Percentiles rank a stretch among this genome's conserved stretches.
Conservation (phyloP, 2,113 vertebrate species). For the Oncorhynchus mykiss region DNA sequence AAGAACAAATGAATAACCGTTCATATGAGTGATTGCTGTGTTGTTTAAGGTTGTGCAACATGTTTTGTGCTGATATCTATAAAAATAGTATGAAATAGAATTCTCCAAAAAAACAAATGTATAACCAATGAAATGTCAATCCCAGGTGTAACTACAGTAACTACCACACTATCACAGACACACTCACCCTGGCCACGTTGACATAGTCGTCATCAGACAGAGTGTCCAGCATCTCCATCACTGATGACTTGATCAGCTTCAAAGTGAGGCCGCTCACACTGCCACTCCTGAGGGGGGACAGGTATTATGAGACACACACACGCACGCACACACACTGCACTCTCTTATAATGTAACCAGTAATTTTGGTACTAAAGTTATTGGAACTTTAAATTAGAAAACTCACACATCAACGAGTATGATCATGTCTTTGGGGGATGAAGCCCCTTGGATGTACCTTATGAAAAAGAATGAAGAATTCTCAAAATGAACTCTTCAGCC, state of each 20-base stretch:
- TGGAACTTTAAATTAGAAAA: conserved; percentile 34
- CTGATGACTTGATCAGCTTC: conserved; percentile 97
- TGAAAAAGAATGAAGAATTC: conserved; percentile 3
- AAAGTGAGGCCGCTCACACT: conserved; percentile 96
- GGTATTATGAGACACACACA: not conserved
- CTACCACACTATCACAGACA: not conserved
- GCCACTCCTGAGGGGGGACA: conserved; percentile 82
- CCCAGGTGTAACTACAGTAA: not conserved
- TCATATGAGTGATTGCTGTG: not conserved
- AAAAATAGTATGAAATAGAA: not conserved
- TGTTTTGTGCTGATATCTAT: too few relatives aligned
- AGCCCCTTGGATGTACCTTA: conserved; percentile 97
- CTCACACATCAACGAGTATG: conserved; percentile 98
- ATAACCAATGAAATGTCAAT: not conserved
- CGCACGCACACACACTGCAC: too few relatives aligned
- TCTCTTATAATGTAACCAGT: not conserved
- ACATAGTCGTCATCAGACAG: conserved; percentile 86
- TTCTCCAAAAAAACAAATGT: not conserved
- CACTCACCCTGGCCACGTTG: conserved; percentile 75
- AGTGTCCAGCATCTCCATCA: conserved; percentile 97
- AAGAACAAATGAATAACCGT: not conserved
- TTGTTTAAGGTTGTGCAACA: too few relatives aligned
- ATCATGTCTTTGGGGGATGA: conserved; percentile 99
- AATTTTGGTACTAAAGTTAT: not conserved
- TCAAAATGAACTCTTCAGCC: not conserved